phyloP scores from a whole-genome alignment of 1,140 invertebrate genomes.

The Cyphomyrmex costatus region DNA sequence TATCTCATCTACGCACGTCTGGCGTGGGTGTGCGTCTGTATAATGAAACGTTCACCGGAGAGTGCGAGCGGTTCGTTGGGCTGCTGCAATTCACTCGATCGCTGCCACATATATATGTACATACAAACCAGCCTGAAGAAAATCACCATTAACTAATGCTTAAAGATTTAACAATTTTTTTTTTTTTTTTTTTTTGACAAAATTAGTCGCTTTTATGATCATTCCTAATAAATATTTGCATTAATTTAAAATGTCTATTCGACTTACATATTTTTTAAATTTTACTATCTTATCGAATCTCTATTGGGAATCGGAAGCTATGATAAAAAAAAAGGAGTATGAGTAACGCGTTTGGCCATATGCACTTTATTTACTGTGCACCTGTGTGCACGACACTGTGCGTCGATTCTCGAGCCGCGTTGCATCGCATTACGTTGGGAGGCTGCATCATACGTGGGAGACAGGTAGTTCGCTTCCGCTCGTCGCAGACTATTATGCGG shows the following conservation, averaged over 20 bases:
- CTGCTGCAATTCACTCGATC: constrained; percentile 1
- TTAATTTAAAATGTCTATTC: too few species aligned
- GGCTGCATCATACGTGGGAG: constrained; percentile 86
- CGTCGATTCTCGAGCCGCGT: constrained; percentile 49
- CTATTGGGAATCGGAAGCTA: too few species aligned
- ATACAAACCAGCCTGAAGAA: not conserved
- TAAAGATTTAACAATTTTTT: too few species aligned
- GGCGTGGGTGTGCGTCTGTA: constrained; percentile 9
- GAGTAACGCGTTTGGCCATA: not conserved
- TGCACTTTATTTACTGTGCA: not conserved
- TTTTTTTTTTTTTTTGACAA: too few species aligned
- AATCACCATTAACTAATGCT: not conserved
- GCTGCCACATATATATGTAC: not conserved
- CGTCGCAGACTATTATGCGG: constrained; percentile 72
- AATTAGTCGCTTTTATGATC: too few species aligned
- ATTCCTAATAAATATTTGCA: too few species aligned
- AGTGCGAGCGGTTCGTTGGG: constrained; percentile 5
- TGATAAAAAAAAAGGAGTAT: not conserved
- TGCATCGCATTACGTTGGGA: constrained; percentile 76
- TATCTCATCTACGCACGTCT: constrained; percentile 67
- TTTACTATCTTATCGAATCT: too few species aligned
- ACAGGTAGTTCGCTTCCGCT: constrained; percentile 85
- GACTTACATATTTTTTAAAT: too few species aligned
- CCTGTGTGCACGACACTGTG: constrained; percentile 12
- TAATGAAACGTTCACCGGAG: constrained; percentile 35